Evolutionary conservation across 2,888 invertebrate species (phyloP).

Genomic region (Fissipunctia ypsillon): DNA sequence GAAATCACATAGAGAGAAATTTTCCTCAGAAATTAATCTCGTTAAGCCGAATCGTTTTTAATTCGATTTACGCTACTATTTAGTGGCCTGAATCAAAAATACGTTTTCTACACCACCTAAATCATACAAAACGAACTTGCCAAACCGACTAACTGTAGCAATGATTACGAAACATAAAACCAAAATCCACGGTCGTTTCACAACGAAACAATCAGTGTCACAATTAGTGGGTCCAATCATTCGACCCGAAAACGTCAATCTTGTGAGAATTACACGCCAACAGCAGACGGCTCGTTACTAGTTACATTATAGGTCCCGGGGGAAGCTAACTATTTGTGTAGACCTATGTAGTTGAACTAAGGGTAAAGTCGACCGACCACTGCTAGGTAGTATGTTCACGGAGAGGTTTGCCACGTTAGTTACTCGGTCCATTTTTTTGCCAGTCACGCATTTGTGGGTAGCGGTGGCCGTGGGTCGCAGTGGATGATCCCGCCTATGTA

Average conservation of each 20-base stretch:
- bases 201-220: conserved; percentile 40
- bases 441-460: neutral
- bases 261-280: conserved; percentile 58
- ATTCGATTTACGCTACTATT: too few relatives aligned
- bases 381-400: neutral
- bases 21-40: too few relatives aligned
- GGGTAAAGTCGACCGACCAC: neutral
- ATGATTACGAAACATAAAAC: conserved; percentile 25
- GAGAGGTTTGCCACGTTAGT: neutral
- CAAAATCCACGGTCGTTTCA: conserved; percentile 14
- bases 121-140: neutral
- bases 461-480: neutral
- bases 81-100: too few relatives aligned
- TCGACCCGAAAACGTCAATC: conserved; percentile 60
- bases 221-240: conserved; percentile 53
- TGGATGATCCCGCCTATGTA: neutral
- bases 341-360: conserved; percentile 19
- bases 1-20: too few relatives aligned
- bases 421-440: neutral
- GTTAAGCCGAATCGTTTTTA: too few relatives aligned
- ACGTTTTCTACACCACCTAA: too few relatives aligned
- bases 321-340: conserved; percentile 42
- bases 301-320: conserved; percentile 50
- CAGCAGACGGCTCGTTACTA: conserved; percentile 50
- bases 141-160: neutral